Conservation (phyloP, 2,888 invertebrate genomes). For the Oeneis ivallda region DNA sequence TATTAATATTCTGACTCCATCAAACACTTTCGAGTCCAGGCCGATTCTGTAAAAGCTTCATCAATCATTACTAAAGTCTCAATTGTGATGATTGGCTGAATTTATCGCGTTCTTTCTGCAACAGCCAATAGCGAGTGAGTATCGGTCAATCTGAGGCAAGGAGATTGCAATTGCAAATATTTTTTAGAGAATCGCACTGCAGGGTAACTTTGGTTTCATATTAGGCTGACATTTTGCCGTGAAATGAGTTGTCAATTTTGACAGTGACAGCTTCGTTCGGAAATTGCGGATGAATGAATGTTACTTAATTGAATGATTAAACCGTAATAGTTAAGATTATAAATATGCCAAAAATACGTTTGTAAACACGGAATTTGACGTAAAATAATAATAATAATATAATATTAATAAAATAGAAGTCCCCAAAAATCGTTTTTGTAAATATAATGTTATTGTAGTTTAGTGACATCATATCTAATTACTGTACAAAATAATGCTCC, state of each 20-base stretch:
- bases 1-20: not conserved
- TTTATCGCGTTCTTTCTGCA: too few species aligned
- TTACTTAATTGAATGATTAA: not conserved
- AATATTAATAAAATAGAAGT: slow-evolving; percentile 6
- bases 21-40: too few species aligned
- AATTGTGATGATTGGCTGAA: too few species aligned
- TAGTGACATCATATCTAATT: not conserved
- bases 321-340: slow-evolving; percentile 11
- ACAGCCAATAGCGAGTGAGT: too few species aligned
- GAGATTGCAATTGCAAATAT: too few species aligned
- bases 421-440: slow-evolving; percentile 28
- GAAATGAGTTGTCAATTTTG: not conserved
- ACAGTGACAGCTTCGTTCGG: not conserved
- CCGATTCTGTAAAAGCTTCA: too few species aligned
- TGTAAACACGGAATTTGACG: slow-evolving; percentile 26
- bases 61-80: too few species aligned
- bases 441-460: slow-evolving; percentile 10
- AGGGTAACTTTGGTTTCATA: not conserved
- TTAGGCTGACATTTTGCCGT: not conserved
- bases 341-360: slow-evolving; percentile 37
- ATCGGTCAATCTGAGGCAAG: too few species aligned
- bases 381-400: slow-evolving; percentile 26
- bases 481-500: not conserved
- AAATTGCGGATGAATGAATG: not conserved
- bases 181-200: too few species aligned